Conservation (phyloP, 2,797 vertebrate species). For the Sebastes baramenuke region DNA sequence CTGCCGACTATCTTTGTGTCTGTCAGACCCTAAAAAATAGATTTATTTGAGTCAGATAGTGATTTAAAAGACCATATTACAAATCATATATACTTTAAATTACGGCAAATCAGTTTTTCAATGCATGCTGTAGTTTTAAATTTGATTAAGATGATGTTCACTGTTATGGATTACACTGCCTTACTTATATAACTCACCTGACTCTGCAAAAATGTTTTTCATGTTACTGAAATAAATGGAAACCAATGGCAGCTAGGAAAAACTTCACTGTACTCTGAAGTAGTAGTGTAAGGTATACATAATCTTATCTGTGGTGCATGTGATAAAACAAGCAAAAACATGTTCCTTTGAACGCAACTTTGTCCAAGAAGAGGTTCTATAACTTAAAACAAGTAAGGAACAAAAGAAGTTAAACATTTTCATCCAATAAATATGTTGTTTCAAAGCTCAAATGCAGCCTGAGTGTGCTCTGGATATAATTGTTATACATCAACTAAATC, state of each 20-base stretch:
- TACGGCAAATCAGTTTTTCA: background rate
- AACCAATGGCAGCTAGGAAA: background rate
- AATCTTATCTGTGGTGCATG: background rate
- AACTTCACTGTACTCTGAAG: background rate
- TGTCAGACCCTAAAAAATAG: constrained; percentile 81
- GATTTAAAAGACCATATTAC: background rate
- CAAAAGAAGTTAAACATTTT: background rate
- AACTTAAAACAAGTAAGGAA: background rate
- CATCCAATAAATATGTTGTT: background rate
- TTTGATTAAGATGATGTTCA: background rate
- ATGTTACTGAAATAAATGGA: background rate
- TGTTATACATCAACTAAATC: background rate
- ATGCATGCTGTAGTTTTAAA: background rate
- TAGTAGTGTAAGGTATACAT: background rate
- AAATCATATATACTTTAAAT: background rate
- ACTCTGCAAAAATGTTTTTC: background rate
- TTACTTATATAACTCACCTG: background rate
- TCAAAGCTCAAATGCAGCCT: background rate
- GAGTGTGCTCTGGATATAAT: background rate
- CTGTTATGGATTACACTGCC: background rate
- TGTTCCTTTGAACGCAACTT: background rate
- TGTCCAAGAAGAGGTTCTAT: background rate
- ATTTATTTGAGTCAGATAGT: background rate
- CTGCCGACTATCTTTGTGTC: constrained; percentile 86
- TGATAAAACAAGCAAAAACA: background rate